Evolutionary conservation across 37 sponge, comb jelly and placozoan genomes (phyloP).

Genomic region (Diacarnus erythraeanus): DNA sequence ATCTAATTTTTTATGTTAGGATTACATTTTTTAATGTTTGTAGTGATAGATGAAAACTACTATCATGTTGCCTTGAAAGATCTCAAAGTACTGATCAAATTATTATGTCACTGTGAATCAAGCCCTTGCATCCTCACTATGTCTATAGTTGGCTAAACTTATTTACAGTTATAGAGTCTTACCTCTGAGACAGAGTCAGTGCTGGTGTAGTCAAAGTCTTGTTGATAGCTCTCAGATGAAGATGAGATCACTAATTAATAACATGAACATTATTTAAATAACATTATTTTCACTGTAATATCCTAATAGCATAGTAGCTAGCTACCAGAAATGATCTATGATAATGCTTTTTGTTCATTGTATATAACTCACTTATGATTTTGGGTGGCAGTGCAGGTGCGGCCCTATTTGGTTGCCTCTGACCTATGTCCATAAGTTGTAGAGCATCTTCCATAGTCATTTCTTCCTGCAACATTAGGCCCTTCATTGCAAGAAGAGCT

Average conservation of each 20-base stretch:
- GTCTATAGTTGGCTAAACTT: too few species aligned
- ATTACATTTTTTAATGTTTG: too few species aligned
- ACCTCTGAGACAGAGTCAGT: conserved; percentile 27
- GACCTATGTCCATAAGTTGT: conserved; percentile 51
- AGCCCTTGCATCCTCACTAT: too few species aligned
- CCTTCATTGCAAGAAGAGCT: conserved; percentile 69
- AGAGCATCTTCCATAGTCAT: conserved; percentile 50
- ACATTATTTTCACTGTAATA: not conserved
- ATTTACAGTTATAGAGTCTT: not conserved
- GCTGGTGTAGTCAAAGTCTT: conserved; percentile 59
- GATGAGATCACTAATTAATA: conserved; percentile 59
- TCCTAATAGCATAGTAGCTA: not conserved
- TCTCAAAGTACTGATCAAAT: too few species aligned
- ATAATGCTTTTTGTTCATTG: not conserved
- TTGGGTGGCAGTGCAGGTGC: conserved; percentile 40
- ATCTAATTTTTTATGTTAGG: too few species aligned
- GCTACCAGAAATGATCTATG: not conserved
- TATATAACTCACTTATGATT: conserved; percentile 30
- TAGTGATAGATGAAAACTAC: too few species aligned
- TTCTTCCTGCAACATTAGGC: conserved; percentile 62
- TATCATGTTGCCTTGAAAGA: too few species aligned
- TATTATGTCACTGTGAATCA: too few species aligned
- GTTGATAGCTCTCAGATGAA: conserved; percentile 57
- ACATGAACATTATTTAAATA: not conserved
- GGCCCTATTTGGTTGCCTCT: conserved; percentile 33